These are phyloP conservation scores for Plodia interpunctella DNA, from an alignment of 1,140 invertebrate species.

Conservation along the genomic window DNA sequence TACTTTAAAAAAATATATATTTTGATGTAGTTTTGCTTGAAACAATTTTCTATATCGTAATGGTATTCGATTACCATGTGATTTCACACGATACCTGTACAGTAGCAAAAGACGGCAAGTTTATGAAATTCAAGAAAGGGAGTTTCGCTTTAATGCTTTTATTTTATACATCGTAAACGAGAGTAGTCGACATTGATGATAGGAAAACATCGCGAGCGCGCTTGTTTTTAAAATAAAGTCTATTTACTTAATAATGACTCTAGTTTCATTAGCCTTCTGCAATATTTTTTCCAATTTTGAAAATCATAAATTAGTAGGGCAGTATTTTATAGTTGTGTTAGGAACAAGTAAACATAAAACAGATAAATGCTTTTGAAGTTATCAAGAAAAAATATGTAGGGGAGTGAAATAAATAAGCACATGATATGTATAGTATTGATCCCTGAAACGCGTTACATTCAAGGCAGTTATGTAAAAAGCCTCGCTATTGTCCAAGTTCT, in stretches of 20 bases:
- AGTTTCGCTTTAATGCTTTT: conserved; percentile 6
- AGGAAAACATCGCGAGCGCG: background rate
- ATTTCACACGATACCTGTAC: conserved; percentile 2
- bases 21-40: no score
- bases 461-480: background rate
- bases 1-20: no score
- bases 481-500: background rate
- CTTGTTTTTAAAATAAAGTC: background rate
- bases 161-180: conserved; percentile 11
- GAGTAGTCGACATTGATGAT: background rate
- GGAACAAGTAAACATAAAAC: no score
- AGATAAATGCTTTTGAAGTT: no score
- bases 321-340: no score
- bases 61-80: background rate
- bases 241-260: background rate
- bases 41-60: no score
- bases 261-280: no score
- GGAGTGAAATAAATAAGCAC: no score
- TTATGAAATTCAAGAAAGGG: conserved; percentile 8
- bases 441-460: background rate
- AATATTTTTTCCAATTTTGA: no score
- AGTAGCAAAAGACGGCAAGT: conserved; percentile 1
- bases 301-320: no score
- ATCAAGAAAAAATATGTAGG: no score
- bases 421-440: no score